These are phyloP conservation scores for Catamblyrhynchus diadema DNA, from an alignment of 2,797 vertebrate genomes.

Conservation along the genomic window DNA sequence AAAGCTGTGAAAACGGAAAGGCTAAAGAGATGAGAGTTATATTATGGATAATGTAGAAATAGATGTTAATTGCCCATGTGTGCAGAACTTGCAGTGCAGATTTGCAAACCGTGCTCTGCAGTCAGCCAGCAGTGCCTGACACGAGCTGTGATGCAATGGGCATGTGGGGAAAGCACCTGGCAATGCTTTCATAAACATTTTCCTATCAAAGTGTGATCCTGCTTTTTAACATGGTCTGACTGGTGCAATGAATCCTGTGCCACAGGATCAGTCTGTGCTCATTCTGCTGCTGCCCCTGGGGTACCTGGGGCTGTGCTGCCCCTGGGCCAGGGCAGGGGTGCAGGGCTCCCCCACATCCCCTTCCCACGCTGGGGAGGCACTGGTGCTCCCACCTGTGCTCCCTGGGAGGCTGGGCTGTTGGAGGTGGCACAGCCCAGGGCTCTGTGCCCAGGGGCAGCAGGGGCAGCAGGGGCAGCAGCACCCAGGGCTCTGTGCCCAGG, in stretches of 20 bases:
- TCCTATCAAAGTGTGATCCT: not conserved
- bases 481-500: too few species aligned
- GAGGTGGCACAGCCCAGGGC: not conserved
- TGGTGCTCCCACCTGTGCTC: not conserved
- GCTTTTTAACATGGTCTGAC: not conserved
- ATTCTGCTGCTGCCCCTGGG: not conserved
- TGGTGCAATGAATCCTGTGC: not conserved
- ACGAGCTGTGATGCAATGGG: not conserved
- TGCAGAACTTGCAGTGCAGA: not conserved
- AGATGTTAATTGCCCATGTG: not conserved
- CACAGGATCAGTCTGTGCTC: not conserved
- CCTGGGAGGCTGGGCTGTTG: not conserved
- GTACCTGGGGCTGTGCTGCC: not conserved
- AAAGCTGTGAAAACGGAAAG: not conserved
- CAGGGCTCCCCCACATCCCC: too few species aligned
- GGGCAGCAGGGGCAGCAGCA: too few species aligned
- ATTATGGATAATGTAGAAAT: not conserved
- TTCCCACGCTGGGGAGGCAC: not conserved
- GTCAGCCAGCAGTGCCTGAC: not conserved
- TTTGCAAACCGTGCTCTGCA: not conserved
- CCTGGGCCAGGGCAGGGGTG: not conserved
- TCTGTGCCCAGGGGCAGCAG: too few species aligned
- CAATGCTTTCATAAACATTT: not conserved
- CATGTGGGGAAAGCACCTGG: not conserved
- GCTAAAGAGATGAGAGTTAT: not conserved